Evolutionary conservation across 2,888 invertebrate species (phyloP), one percentile per base, ranked within the genome.

Genomic region (Meteorus colon): DNA sequence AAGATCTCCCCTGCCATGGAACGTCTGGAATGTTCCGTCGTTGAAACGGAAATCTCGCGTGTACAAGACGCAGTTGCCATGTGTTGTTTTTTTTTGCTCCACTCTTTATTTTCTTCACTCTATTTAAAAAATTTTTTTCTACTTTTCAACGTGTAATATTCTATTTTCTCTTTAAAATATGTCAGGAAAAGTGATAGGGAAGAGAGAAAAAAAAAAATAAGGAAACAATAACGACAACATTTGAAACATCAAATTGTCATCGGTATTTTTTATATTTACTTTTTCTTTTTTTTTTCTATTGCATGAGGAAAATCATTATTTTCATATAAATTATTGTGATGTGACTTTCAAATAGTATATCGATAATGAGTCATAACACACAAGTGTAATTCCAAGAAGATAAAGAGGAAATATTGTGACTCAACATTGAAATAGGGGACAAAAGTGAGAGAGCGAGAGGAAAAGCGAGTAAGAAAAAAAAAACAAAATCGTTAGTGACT

Each of bases 401-500:
- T 3, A 65, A 70, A 34, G 12, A 29, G 48, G n/a, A 41, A 73
- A 69, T 74, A 74, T 29, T 60, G 45, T 60, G 71, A 60, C 60
- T 63, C 31, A n/a, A 72, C n/a, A 63, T 45, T 8, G 74, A 60
- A 55, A 55, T 55, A 19, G 55, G 55, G 55, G 55, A 55, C 24
- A 55, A 19, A 19, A 55, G 19, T n/a, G 55, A 55, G 55, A 19
- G n/a, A 55, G n/a, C 4, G 55, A 2, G 5, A 55, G 55, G 55
- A 19, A 48, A 48, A 48, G 16, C n/a, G 74, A 76, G n/a, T n/a
- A 73, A 48, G n/a, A 66, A 73, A 62, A 72, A 29, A 70, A 69
- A 65, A 24, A 24, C 24, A 24, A 72, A 71, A 65, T 68, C 48
- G 68, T 34, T 68, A 76, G 79, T 80, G 82, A 81, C 76, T 76